Conservation (phyloP, 2,888 invertebrate genomes). For the Sclerodermus sp. region DNA sequence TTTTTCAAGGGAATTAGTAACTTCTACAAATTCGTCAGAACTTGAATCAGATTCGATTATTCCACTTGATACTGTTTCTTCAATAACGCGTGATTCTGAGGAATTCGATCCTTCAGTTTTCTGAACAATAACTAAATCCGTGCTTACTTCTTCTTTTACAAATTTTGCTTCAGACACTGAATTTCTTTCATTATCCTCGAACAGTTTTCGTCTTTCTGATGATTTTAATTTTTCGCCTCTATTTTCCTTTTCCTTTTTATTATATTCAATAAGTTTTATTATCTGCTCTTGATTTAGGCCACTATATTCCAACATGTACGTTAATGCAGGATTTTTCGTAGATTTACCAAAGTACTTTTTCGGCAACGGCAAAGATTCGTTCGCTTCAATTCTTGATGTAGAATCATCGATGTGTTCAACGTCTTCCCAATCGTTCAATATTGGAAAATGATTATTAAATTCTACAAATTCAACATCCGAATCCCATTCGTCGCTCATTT, state of each 20-base stretch:
- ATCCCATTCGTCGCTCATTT: slow-evolving; percentile 35
- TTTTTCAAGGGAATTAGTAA: neutral
- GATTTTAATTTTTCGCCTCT: neutral
- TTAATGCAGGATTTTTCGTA: slow-evolving; percentile 62
- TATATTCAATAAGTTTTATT: slow-evolving; percentile 51
- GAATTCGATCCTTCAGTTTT: neutral
- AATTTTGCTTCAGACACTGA: neutral
- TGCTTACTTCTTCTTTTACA: no score
- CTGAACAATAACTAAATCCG: neutral
- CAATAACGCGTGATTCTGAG: neutral
- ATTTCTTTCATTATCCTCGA: neutral
- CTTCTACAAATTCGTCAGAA: slow-evolving; percentile 20
- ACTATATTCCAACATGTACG: slow-evolving; percentile 76
- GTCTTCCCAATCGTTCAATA: slow-evolving; percentile 25
- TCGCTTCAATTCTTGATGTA: slow-evolving; percentile 30
- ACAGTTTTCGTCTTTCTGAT: neutral
- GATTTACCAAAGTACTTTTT: slow-evolving; percentile 51
- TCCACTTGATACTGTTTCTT: slow-evolving; percentile 1
- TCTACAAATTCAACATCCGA: slow-evolving; percentile 25
- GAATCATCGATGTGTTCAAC: slow-evolving; percentile 34
- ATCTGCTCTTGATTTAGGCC: slow-evolving; percentile 75
- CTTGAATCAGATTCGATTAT: slow-evolving; percentile 11
- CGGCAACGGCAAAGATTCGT: slow-evolving; percentile 38
- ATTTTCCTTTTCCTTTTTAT: slow-evolving; percentile 28
- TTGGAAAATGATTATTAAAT: slow-evolving; percentile 6